These are phyloP conservation scores for Bryconaethiops microstoma DNA, from an alignment of 2,797 vertebrate species.

Conservation along the genomic window DNA sequence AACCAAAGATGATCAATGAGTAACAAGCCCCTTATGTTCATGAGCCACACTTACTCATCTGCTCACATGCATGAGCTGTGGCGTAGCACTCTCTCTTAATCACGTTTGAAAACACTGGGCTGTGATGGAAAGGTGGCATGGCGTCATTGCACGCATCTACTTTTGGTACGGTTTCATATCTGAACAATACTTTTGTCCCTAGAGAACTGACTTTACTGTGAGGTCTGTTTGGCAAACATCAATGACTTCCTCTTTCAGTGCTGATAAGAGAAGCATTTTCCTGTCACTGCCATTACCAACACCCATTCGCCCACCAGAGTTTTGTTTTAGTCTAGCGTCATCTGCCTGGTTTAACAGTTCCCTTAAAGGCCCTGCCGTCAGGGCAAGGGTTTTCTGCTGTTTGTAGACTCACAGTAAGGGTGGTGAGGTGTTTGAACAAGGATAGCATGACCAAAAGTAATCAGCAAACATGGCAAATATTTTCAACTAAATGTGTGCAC, in stretches of 20 bases:
- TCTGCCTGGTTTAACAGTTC: slow-evolving; percentile 4
- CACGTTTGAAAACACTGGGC: slow-evolving; percentile 16
- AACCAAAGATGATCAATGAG: not conserved
- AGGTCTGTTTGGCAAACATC: slow-evolving; percentile 41
- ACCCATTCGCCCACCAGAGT: not conserved
- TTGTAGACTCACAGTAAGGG: not conserved
- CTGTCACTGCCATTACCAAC: slow-evolving; percentile 26
- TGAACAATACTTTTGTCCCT: slow-evolving; percentile 32
- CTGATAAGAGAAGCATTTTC: slow-evolving; percentile 48
- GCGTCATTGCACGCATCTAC: slow-evolving; percentile 3
- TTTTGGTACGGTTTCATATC: slow-evolving; percentile 5
- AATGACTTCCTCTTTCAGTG: slow-evolving; percentile 35
- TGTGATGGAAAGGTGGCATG: slow-evolving; percentile 2
- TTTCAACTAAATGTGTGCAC: too few species aligned
- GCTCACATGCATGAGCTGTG: not conserved
- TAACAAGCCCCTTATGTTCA: slow-evolving; percentile 28
- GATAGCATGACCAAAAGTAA: not conserved
- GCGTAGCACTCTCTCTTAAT: not conserved
- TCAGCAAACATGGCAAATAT: too few species aligned
- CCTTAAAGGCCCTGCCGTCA: slow-evolving; percentile 12
- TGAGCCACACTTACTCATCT: slow-evolving; percentile 6
- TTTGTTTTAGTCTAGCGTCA: slow-evolving; percentile 4
- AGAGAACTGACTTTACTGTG: slow-evolving; percentile 25
- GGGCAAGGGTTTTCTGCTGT: not conserved
- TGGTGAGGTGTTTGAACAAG: not conserved